Base-by-base conservation (phyloP, 2,888 invertebrate genomes). In the Fissipunctia ypsillon region DNA sequence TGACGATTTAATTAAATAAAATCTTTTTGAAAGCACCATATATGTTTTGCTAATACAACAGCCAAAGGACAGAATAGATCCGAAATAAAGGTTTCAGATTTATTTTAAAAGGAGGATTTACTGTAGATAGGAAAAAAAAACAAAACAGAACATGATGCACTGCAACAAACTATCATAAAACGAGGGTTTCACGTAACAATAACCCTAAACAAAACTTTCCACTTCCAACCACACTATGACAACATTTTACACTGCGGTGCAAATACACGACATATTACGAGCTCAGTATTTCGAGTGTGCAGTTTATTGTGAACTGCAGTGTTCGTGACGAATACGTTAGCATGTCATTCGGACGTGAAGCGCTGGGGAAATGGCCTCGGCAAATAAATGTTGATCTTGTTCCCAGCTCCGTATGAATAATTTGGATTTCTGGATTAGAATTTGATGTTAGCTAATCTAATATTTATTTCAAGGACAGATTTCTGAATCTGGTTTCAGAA, bases 281-380 rank as follows among this genome's bases (percentile, higher is more conserved):
- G 73, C 61, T 80, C 65, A n/a, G 81, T 75, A 80, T 84, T 64
- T 56, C 57, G 65, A 81, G 72, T 56, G 64, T 84, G 83, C 83
- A 87, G 69, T 87, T 83, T 87, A 84, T 83, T 77, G 76, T 87
- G 77, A 59, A 83, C 61, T 75, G 76, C 74, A 85, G 73, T 87
- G 84, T 85, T 87, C 87, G 87, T 84, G 84, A 77, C 80, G 73
- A 76, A 73, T 76, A 80, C 59, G 80, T 83, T 80, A 83, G 84
- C 76, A 70, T 87, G 72, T 69, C 72, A 59, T 82, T 85, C 64
- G 72, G 83, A 82, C 72, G 83, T 82, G 78, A 64, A 77, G n/a
- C 38, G 41, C 50, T 71, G 41, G 31, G 43, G 69, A 73, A 78
- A 85, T 83, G 59, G 67, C 60, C 54, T 68, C 31, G 10, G 56